Conservation (phyloP, 2,888 invertebrate genomes). For the Oconnorella tubifera region DNA sequence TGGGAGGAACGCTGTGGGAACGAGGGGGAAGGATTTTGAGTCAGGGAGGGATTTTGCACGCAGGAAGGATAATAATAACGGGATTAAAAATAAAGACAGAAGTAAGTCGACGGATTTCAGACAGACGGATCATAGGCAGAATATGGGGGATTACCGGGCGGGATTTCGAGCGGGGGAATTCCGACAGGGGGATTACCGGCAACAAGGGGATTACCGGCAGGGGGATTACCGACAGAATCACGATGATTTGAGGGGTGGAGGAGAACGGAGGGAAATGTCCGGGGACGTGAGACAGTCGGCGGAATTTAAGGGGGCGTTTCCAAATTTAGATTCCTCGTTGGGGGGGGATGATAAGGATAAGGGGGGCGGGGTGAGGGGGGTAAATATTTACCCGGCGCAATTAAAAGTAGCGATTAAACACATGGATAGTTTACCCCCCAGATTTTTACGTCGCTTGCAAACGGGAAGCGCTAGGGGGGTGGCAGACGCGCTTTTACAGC, state of each 20-base stretch:
- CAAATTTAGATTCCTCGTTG: not conserved
- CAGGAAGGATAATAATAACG: not conserved
- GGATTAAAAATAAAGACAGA: not conserved
- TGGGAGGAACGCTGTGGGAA: slow-evolving; percentile 4
- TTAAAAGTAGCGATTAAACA: slow-evolving; percentile 39
- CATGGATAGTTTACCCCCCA: slow-evolving; percentile 37
- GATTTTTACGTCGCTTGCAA: slow-evolving; percentile 32
- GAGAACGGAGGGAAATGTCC: not conserved
- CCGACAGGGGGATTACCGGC: not conserved
- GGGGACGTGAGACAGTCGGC: not conserved
- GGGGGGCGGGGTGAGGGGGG: slow-evolving; percentile 14
- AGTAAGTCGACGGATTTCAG: not conserved
- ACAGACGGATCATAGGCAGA: too few relatives aligned
- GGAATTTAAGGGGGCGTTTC: slow-evolving; percentile 9
- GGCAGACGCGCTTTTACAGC: not conserved
- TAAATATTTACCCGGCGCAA: slow-evolving; percentile 36
- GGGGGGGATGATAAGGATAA: not conserved
- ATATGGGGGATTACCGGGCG: too few relatives aligned
- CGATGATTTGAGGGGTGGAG: not conserved
- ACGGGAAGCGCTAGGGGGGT: not conserved
- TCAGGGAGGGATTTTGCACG: not conserved
- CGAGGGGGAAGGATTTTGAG: not conserved
- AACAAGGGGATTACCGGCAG: not conserved
- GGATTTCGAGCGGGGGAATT: not conserved
- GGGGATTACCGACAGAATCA: not conserved